These are phyloP conservation scores for Copidosoma aretas DNA, from an alignment of 2,888 invertebrate species.

Conservation along the genomic window DNA sequence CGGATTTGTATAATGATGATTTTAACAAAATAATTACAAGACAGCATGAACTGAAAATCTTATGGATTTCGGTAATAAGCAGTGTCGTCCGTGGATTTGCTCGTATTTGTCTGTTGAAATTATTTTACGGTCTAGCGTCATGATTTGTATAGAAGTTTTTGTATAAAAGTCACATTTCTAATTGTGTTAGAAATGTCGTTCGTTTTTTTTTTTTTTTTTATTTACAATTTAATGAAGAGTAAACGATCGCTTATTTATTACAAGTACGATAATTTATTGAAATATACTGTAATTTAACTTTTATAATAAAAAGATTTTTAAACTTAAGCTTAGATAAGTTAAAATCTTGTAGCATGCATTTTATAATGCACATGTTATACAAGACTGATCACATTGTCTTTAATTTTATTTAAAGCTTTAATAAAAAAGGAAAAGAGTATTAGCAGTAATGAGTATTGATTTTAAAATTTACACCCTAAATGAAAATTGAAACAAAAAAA, in stretches of 20 bases:
- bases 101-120: neutral
- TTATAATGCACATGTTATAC: constrained; percentile 19
- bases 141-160: constrained; percentile 4
- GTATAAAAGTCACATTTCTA: no score
- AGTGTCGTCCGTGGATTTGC: neutral
- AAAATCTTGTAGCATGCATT: constrained; percentile 13
- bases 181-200: no score
- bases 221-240: neutral
- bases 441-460: constrained; percentile 15
- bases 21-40: no score
- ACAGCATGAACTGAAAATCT: no score
- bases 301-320: constrained; percentile 18
- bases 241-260: constrained; percentile 17
- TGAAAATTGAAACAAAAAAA: neutral
- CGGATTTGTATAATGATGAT: neutral
- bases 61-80: no score
- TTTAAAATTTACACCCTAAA: neutral
- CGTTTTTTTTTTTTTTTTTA: no score
- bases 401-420: constrained; percentile 31
- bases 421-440: constrained; percentile 8
- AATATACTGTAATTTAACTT: constrained; percentile 25
- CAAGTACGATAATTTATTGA: constrained; percentile 30
- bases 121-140: neutral
- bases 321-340: constrained; percentile 31
- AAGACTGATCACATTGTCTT: constrained; percentile 29